A percentile compares a stretch with the other conserved stretches of the same genome.
phyloP scores from a whole-genome alignment of 2,113 vertebrate species.

The Mobula birostris region DNA sequence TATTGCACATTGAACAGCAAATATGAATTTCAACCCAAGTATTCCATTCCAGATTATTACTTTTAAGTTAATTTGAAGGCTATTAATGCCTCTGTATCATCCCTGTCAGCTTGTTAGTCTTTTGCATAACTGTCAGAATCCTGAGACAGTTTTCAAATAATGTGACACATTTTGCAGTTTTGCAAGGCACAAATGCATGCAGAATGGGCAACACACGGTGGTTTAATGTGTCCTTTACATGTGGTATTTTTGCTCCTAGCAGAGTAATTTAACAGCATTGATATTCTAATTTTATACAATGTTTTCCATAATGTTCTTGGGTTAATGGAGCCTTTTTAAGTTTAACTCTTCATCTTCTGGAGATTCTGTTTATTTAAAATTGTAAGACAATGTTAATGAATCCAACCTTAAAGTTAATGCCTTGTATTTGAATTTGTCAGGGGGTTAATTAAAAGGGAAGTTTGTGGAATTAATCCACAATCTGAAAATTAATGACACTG shows the following conservation, averaged over 20 bases:
- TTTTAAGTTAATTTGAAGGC: background rate
- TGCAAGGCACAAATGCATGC: background rate
- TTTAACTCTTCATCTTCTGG: background rate
- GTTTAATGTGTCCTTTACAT: background rate
- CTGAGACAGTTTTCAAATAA: background rate
- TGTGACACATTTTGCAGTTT: background rate
- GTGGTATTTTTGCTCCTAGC: background rate
- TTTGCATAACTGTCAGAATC: background rate
- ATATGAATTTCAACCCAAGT: too few relatives aligned
- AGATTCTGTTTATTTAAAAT: background rate
- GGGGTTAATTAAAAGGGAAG: background rate
- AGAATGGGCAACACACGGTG: background rate
- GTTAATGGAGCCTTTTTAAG: background rate
- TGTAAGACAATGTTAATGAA: background rate
- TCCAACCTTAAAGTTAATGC: constrained; percentile 1
- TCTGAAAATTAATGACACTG: background rate
- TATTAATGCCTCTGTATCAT: background rate
- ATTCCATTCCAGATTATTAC: background rate
- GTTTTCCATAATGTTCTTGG: background rate
- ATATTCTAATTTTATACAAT: constrained; percentile 7
- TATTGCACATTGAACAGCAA: too few relatives aligned
- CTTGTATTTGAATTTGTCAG: constrained; percentile 1
- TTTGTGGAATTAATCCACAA: background rate
- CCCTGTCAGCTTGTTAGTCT: background rate
- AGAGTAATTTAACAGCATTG: background rate